phyloP scores from a whole-genome alignment of 2,113 vertebrate genomes.

The Anguilla japonica region DNA sequence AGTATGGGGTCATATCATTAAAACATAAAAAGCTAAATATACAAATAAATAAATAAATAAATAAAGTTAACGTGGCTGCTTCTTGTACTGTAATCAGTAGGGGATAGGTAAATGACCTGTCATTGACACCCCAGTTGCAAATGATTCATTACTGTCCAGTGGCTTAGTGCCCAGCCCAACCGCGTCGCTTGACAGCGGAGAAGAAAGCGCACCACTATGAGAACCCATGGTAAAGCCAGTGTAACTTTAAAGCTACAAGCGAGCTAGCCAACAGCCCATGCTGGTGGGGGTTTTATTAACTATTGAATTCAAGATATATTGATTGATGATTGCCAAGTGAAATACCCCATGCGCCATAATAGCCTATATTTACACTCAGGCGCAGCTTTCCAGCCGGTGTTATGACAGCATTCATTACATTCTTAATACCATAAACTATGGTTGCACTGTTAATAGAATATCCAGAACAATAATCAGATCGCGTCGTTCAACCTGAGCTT shows the following conservation, averaged over 20 bases:
- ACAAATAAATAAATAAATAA: background rate
- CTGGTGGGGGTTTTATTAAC: background rate
- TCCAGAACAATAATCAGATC: too few species aligned
- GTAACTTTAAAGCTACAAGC: background rate
- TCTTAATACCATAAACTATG: background rate
- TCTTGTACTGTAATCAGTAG: background rate
- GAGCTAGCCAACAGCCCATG: background rate
- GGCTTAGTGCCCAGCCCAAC: background rate
- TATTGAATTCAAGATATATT: background rate
- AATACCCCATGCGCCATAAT: background rate
- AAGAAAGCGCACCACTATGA: background rate
- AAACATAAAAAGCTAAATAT: background rate
- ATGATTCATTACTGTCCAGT: background rate
- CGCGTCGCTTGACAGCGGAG: background rate
- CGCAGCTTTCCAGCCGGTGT: background rate
- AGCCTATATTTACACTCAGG: background rate
- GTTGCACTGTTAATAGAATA: background rate
- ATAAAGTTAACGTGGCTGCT: background rate
- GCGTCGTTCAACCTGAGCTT: background rate
- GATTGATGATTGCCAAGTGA: background rate
- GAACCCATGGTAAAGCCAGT: background rate
- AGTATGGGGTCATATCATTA: background rate
- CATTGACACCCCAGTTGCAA: conserved; percentile 2
- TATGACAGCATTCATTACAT: background rate
- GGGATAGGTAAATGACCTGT: background rate